These are phyloP conservation scores for Danio tinwini DNA, from an alignment of 2,797 vertebrate genomes.

Conservation along the genomic window DNA sequence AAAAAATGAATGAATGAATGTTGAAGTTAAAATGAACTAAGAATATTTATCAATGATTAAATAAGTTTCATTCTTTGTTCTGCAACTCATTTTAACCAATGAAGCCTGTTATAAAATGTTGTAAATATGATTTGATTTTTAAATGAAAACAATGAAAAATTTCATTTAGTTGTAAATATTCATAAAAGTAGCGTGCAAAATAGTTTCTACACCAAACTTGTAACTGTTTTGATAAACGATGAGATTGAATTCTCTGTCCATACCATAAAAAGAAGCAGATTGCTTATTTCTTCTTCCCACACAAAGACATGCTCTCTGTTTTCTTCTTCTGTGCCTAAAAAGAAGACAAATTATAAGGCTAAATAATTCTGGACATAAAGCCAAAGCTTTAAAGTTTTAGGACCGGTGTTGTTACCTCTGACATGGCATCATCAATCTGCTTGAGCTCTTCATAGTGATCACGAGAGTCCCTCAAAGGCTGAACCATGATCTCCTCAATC, in stretches of 20 bases:
- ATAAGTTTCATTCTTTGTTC: too few species aligned
- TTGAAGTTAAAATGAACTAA: too few species aligned
- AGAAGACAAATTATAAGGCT: conserved; percentile 63
- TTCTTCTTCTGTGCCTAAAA: conserved; percentile 84
- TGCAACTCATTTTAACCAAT: too few species aligned
- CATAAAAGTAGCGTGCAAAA: too few species aligned
- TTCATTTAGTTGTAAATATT: too few species aligned
- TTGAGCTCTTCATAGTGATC: conserved; percentile 94
- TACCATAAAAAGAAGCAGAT: conserved; percentile 15
- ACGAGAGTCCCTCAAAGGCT: conserved; percentile 91
- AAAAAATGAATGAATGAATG: too few species aligned
- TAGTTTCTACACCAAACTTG: neutral
- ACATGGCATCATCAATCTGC: conserved; percentile 90
- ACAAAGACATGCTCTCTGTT: conserved; percentile 79
- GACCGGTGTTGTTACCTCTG: conserved; percentile 79
- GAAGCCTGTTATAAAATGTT: too few species aligned
- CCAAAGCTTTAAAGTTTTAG: neutral
- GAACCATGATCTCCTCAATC: conserved; percentile 93
- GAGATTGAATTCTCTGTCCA: conserved; percentile 16
- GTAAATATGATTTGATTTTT: too few species aligned
- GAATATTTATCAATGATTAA: too few species aligned
- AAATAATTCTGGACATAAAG: conserved; percentile 30
- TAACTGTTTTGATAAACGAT: neutral
- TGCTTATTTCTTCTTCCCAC: conserved; percentile 76
- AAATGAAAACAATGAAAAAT: too few species aligned